A percentile compares a stretch with the other conserved stretches of the same genome.
Conservation (phyloP, 1,140 invertebrate species). For the Zaprionus lachaisei region DNA sequence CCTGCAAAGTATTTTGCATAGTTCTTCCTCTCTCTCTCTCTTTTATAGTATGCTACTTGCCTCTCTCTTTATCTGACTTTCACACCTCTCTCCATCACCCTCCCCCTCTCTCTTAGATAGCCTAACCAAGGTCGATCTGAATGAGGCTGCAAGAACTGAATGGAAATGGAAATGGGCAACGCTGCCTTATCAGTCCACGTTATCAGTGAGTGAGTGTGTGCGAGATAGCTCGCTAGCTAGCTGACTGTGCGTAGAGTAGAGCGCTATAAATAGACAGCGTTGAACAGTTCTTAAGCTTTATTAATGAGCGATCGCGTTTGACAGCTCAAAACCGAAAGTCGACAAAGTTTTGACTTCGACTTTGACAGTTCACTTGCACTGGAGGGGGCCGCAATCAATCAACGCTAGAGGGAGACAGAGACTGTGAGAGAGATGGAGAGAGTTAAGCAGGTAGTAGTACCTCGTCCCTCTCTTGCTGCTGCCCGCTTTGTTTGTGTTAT, state of each 20-base stretch:
- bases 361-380: neutral
- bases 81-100: neutral
- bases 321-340: neutral
- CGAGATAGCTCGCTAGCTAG: neutral
- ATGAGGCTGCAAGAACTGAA: conserved; percentile 29
- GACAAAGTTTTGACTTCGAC: neutral
- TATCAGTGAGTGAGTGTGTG: neutral
- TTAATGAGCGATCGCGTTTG: neutral
- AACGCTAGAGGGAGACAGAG: neutral
- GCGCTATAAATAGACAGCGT: neutral
- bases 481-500: conserved; percentile 54
- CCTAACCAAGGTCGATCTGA: conserved; percentile 29
- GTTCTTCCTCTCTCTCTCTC: neutral
- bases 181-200: neutral
- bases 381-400: neutral
- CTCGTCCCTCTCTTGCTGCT: neutral
- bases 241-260: neutral
- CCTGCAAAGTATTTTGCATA: conserved; percentile 42
- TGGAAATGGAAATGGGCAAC: neutral
- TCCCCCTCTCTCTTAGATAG: neutral
- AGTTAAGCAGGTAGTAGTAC: neutral
- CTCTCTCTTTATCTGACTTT: neutral
- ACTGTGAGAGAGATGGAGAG: neutral
- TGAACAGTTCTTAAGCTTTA: neutral
- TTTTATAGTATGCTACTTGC: neutral